Base-by-base conservation (phyloP, 30 jellyfish, hydroid and myxozoan genomes). In the Pseudorhiza aurosa region DNA sequence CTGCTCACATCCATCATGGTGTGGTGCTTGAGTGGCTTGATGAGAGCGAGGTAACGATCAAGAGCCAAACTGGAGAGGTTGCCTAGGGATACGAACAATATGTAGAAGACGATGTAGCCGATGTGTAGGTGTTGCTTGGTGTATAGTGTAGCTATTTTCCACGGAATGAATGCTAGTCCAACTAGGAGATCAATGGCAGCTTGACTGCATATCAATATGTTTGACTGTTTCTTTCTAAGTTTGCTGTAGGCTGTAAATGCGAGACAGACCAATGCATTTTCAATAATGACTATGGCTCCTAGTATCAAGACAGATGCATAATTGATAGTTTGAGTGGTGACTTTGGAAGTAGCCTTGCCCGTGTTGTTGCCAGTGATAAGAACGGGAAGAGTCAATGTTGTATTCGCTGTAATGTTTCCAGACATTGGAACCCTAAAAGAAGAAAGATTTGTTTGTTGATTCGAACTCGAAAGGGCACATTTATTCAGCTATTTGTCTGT, bases 1-100 rank as follows among this genome's bases (percentile, higher is more conserved):
- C 95, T 73, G 47, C 89, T 49, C 29, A 65, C 75, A 49, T 68
- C 89, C 80, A 90, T 77, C 59, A 59, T 35, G 46, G 87, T 35
- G 51, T 77, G 97, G 68, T 90, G 97, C 40, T 68, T 46, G 25
- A 90, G 82, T 19, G 97, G 97, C 79, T 69, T 90, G 31, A 90
- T 44, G 62, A 90, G 36, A 17, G 97, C 97, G 58, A 90, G 70
- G 77, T 72, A 90, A 21, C 97, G 94, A 68, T 90, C 97, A 5
- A 73, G 49, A 1, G 97, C 94, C 63, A 90, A 60, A 24, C 95
- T 75, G 46, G 77, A 62, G 25, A 90, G 81, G 47, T 90, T 90
- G 85, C 86, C 80, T 26, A 90, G 47, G 3, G 97, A 82, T 28
- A 90, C 85, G 27, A 90, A 74, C 72, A 90, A 47, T 6, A 90